A percentile compares a stretch with the other conserved stretches of the same genome.
Evolutionary conservation across 2,888 invertebrate genomes (phyloP).

Genomic region (Bhutanitis thaidina): DNA sequence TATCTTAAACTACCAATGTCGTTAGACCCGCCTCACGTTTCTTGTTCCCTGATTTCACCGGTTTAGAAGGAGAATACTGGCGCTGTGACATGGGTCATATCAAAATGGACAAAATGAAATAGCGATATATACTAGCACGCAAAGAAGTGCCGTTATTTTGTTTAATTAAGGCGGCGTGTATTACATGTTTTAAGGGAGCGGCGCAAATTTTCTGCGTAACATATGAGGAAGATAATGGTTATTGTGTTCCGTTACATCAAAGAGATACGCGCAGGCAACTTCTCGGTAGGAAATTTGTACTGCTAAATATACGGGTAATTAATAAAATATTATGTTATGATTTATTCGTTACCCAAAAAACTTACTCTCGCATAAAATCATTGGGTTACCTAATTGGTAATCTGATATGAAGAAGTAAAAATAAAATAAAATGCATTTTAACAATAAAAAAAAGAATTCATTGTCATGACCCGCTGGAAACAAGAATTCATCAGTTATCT

Average conservation of each 20-base stretch:
- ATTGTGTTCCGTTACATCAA: conserved; percentile 7
- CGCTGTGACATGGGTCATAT: conserved; percentile 34
- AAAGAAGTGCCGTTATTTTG: conserved; percentile 45
- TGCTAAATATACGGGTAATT: too few species aligned
- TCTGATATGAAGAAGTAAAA: too few species aligned
- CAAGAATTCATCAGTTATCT: too few species aligned
- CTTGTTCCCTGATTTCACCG: conserved; percentile 41
- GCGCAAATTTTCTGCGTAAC: conserved; percentile 27
- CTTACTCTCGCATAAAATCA: too few species aligned
- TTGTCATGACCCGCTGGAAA: too few species aligned
- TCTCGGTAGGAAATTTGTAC: conserved; percentile 10
- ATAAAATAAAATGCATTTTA: too few species aligned
- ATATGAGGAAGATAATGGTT: conserved; percentile 16
- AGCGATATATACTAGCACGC: conserved; percentile 20
- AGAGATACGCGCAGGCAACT: conserved; percentile 10
- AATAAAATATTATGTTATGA: too few species aligned
- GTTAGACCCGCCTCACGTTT: conserved; percentile 51
- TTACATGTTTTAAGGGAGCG: conserved; percentile 30
- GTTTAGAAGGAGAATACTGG: conserved; percentile 31
- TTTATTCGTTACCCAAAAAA: too few species aligned
- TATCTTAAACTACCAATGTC: conserved; percentile 47
- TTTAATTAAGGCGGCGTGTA: conserved; percentile 61
- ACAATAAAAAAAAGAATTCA: too few species aligned
- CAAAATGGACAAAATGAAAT: conserved; percentile 37
- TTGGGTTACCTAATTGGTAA: too few species aligned